Base-by-base conservation (phyloP, 2,888 invertebrate species). In the Candidula unifasciata region DNA sequence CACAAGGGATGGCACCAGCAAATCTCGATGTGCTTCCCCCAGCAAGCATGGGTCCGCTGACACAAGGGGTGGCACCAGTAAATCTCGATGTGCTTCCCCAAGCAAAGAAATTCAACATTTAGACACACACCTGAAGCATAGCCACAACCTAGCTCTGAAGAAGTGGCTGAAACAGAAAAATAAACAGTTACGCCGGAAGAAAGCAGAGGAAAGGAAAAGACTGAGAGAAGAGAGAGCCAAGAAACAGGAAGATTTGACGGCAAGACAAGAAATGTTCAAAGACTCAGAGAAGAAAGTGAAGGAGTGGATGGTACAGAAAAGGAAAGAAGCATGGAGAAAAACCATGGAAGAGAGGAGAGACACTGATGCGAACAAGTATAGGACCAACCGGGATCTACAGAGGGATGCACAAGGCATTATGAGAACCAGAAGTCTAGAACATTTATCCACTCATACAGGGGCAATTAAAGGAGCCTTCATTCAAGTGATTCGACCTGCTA, bases 271-370 rank as follows among this genome's bases (percentile, higher is more conserved):
- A 0, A 44, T 66, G 35, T 81, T 83, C 30, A 80, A 86, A 57
- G 83, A 86, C 66, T 90, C 90, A 2, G 86, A 89, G 64, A 88
- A 90, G 80, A 82, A 84, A 1, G 90, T 90, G 2, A 87, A 90
- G 79, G 86, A 89, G 80, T 91, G 91, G 92, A 89, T 90, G 88
- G 83, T 85, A 33, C 80, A 87, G 57, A 91, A 91, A 68, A 89
- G 89, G 33, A 90, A 89, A 74, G 91, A 90, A 64, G 88, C 88
- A 10, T 54, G 80, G 54, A 82, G 85, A 77, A 87, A 81, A 37
- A 86, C 86, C 80, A 87, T 88, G 76, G 89, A 90, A 60, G 88
- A 88, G 82, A 87, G 83, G 54, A 86, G 60, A 68, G 82, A 68
- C 52, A 71, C 35, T 57, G 83, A 57, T n/a, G 80, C 80, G 35